Conservation (phyloP, 30 jellyfish, hydroid and myxozoan genomes). For the Aurelia sp. region DNA sequence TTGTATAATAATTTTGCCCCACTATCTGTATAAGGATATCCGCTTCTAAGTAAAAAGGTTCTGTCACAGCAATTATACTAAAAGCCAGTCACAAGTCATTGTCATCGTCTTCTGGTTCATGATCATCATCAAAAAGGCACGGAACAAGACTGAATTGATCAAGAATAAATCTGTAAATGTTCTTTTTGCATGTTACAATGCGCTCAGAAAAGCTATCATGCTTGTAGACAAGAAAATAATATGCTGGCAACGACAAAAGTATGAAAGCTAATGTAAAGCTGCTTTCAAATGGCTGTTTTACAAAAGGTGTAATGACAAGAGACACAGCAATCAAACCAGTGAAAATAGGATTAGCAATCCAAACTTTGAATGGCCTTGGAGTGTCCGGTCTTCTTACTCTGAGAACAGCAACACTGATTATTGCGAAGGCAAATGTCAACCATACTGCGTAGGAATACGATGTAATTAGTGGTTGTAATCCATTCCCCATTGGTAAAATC, state of each 20-base stretch:
- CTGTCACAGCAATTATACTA: too few species aligned
- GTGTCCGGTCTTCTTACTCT: constrained; percentile 19
- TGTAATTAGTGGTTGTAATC: neutral
- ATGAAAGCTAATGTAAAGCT: neutral
- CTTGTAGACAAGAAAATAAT: neutral
- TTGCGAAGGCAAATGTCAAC: constrained; percentile 4
- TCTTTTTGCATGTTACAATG: neutral
- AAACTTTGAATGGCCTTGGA: constrained; percentile 12
- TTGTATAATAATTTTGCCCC: too few species aligned
- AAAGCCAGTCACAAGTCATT: too few species aligned
- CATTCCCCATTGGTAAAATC: neutral
- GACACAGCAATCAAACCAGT: neutral
- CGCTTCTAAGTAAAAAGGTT: too few species aligned
- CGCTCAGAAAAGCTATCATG: neutral
- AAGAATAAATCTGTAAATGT: too few species aligned
- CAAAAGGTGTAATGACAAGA: neutral
- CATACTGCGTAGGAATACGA: neutral
- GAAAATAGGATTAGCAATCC: constrained; percentile 19
- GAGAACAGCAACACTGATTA: constrained; percentile 7
- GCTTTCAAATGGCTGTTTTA: neutral
- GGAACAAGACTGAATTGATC: neutral
- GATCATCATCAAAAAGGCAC: neutral
- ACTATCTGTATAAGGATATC: too few species aligned
- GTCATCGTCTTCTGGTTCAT: neutral
- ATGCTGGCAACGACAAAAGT: neutral